A percentile compares a stretch with the other conserved stretches of the same genome.
phyloP scores from a whole-genome alignment of 1,140 invertebrate species.

The Diabrotica virgifera region DNA sequence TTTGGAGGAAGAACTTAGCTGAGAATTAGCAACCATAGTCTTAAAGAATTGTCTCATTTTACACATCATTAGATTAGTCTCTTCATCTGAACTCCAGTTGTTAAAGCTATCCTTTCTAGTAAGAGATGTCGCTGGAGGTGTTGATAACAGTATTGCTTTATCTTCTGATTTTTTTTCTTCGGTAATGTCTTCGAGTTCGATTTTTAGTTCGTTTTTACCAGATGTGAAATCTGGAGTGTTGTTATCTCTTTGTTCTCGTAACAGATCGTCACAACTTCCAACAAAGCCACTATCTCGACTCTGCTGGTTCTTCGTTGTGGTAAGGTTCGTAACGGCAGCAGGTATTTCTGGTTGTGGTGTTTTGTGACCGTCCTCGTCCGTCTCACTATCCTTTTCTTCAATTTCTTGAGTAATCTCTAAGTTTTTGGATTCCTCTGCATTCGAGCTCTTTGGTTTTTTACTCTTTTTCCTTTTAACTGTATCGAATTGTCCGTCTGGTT shows the following conservation, averaged over 20 bases:
- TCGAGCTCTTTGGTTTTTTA: conserved; percentile 55
- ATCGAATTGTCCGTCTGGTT: conserved; percentile 71
- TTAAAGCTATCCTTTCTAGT: conserved; percentile 86
- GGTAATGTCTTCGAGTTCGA: conserved; percentile 57
- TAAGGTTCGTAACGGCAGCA: conserved; percentile 52
- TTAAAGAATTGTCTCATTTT: conserved; percentile 91
- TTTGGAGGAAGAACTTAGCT: conserved; percentile 46
- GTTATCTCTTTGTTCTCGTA: conserved; percentile 59
- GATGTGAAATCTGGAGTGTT: conserved; percentile 36
- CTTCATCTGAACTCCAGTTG: conserved; percentile 90
- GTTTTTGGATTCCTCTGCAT: conserved; percentile 52
- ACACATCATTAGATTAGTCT: conserved; percentile 92
- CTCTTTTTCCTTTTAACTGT: conserved; percentile 80
- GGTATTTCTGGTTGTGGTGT: conserved; percentile 62
- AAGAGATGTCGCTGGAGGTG: conserved; percentile 55
- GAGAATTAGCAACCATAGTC: conserved; percentile 72
- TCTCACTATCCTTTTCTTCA: conserved; percentile 46
- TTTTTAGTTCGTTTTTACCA: conserved; percentile 52
- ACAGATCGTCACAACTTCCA: conserved; percentile 81
- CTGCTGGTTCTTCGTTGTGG: conserved; percentile 66
- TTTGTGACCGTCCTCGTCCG: conserved; percentile 54
- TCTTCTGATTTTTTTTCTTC: conserved; percentile 49
- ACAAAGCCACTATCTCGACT: conserved; percentile 84
- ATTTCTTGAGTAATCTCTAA: conserved; percentile 53
- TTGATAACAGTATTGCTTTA: conserved; percentile 24